Conservation (phyloP, 2,113 vertebrate species). For the Megalops atlanticus region DNA sequence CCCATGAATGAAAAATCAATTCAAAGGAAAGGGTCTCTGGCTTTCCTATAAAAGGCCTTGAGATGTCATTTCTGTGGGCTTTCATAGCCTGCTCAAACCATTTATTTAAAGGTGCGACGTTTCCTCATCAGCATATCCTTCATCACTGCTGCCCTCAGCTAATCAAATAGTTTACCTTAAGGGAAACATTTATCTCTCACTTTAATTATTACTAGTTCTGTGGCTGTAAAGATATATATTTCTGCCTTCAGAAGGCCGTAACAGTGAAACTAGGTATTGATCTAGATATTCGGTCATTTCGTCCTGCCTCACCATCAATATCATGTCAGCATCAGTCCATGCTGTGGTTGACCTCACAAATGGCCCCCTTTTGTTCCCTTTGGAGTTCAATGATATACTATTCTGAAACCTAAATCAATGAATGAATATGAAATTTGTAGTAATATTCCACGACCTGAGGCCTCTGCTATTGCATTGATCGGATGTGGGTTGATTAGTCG, state of each 20-base stretch:
- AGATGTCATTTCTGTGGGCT: slow-evolving; percentile 54
- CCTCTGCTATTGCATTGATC: slow-evolving; percentile 75
- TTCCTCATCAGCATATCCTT: slow-evolving; percentile 73
- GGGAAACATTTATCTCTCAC: slow-evolving; percentile 90
- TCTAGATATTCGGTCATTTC: slow-evolving; percentile 98
- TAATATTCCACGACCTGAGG: slow-evolving; percentile 87
- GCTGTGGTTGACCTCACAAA: slow-evolving; percentile 93
- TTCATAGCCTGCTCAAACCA: slow-evolving; percentile 60
- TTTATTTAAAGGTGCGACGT: slow-evolving; percentile 82
- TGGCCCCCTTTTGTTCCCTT: slow-evolving; percentile 91
- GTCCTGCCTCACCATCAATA: slow-evolving; percentile 93
- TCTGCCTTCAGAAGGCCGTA: slow-evolving; percentile 89
- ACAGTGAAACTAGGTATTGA: slow-evolving; percentile 97
- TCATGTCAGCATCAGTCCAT: slow-evolving; percentile 86
- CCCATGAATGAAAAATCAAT: slow-evolving; percentile 60
- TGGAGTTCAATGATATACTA: slow-evolving; percentile 97
- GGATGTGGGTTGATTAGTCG: slow-evolving; percentile 71
- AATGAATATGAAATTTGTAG: slow-evolving; percentile 97
- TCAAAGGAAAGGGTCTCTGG: slow-evolving; percentile 35
- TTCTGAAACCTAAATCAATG: slow-evolving; percentile 97
- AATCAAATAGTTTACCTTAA: slow-evolving; percentile 98
- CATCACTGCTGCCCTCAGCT: slow-evolving; percentile 92
- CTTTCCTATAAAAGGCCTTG: slow-evolving; percentile 44
- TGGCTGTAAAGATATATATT: slow-evolving; percentile 93
- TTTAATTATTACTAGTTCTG: slow-evolving; percentile 89